phyloP scores from a whole-genome alignment of 2,113 vertebrate species.

The Oreochromis aureus region DNA sequence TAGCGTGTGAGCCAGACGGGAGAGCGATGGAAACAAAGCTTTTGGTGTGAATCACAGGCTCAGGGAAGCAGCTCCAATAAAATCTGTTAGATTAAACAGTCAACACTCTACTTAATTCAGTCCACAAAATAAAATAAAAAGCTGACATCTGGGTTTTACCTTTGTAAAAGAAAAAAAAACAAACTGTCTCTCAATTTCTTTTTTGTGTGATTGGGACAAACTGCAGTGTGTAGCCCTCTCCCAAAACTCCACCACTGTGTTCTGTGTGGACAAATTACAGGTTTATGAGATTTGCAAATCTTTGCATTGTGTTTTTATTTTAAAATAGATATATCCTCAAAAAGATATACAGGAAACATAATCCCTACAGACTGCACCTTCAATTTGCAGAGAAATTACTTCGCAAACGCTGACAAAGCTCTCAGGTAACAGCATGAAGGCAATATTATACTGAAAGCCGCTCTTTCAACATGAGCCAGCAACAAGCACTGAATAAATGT shows the following conservation, averaged over 20 bases:
- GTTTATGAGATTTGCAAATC: neutral
- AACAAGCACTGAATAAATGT: neutral
- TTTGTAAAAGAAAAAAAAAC: neutral
- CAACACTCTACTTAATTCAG: neutral
- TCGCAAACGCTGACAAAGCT: fast-evolving
- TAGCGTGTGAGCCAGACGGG: neutral
- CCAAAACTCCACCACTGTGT: neutral
- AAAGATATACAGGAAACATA: fast-evolving
- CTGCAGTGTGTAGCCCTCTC: neutral
- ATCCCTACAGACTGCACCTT: fast-evolving
- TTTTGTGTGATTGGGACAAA: fast-evolving
- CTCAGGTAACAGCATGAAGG: neutral
- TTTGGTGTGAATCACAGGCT: neutral
- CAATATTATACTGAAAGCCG: neutral
- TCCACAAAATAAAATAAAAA: neutral
- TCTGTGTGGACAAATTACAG: neutral
- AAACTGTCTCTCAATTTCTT: neutral
- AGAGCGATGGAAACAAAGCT: neutral
- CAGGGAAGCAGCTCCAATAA: neutral
- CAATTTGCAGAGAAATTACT: neutral
- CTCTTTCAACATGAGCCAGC: neutral
- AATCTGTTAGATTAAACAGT: neutral
- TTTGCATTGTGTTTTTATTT: neutral
- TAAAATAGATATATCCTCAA: fast-evolving
- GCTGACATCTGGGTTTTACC: neutral